These are phyloP conservation scores for Cyanoliseus patagonus DNA, from an alignment of 2,113 vertebrate species.

Conservation along the genomic window DNA sequence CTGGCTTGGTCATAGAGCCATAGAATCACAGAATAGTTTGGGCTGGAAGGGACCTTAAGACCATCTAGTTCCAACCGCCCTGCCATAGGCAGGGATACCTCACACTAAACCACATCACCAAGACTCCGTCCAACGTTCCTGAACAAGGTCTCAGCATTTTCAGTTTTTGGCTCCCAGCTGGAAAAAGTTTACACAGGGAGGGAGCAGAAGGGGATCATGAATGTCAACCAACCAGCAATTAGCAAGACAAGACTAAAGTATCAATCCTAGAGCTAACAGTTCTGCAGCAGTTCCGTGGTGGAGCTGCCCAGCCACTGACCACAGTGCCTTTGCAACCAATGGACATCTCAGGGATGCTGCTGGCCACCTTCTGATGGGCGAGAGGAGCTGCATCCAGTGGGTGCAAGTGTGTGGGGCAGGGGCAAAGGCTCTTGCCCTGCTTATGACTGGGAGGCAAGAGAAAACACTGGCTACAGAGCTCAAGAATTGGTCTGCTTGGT, in stretches of 20 bases:
- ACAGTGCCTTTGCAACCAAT: constrained; percentile 21
- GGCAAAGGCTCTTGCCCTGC: neutral
- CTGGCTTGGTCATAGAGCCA: constrained; percentile 25
- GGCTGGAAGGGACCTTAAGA: neutral
- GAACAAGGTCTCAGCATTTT: constrained; percentile 51
- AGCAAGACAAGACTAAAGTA: constrained; percentile 83
- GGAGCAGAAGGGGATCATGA: constrained; percentile 72
- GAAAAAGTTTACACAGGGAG: constrained; percentile 62
- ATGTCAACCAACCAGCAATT: constrained; percentile 87
- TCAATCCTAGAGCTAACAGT: constrained; percentile 79
- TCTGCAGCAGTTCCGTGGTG: constrained; percentile 65
- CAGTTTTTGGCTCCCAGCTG: constrained; percentile 69
- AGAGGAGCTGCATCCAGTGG: neutral
- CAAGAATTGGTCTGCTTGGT: neutral
- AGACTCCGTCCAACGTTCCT: neutral
- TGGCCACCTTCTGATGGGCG: fast-evolving
- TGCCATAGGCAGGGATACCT: neutral
- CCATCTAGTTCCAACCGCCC: neutral
- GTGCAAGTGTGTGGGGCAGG: neutral
- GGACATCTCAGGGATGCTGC: constrained; percentile 4
- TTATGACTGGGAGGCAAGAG: neutral
- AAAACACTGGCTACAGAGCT: neutral
- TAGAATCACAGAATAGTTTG: neutral
- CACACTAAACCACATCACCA: neutral
- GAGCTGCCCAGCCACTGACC: constrained; percentile 62